These are phyloP conservation scores for Acomys russatus DNA, from an alignment of 2,797 vertebrate genomes.

Conservation along the genomic window DNA sequence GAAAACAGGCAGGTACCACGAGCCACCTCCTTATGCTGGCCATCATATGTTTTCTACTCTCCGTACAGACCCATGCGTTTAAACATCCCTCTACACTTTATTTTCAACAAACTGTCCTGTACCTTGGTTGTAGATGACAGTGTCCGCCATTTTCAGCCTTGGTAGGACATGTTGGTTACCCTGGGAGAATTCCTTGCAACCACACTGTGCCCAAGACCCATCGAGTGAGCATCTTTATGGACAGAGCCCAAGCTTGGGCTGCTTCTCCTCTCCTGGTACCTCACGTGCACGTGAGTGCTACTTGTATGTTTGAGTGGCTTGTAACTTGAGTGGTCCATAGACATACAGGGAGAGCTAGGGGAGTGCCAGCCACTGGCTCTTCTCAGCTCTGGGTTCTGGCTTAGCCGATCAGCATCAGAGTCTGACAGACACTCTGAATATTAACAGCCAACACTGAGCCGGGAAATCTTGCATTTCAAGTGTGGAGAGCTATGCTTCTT, in stretches of 20 bases:
- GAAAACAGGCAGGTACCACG: not conserved
- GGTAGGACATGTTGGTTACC: not conserved
- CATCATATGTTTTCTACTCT: not conserved
- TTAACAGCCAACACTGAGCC: not conserved
- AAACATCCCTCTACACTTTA: not conserved
- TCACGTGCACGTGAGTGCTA: not conserved
- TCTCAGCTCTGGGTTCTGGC: no score
- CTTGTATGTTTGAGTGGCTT: not conserved
- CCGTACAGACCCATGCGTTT: not conserved
- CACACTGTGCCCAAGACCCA: not conserved
- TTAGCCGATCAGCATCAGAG: not conserved
- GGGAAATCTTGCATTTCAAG: not conserved
- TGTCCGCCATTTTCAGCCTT: not conserved
- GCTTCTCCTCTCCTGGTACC: not conserved
- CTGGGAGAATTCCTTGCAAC: not conserved
- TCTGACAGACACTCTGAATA: not conserved
- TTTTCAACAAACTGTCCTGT: not conserved
- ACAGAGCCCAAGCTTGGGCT: not conserved
- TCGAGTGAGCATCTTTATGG: not conserved
- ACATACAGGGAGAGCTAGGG: not conserved
- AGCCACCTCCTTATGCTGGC: not conserved
- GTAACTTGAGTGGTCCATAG: not conserved
- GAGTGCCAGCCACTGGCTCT: fast-evolving
- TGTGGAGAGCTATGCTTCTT: not conserved
- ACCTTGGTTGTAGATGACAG: not conserved